Conservation (phyloP, 2,888 invertebrate species). For the Eurytoma adleriae region DNA sequence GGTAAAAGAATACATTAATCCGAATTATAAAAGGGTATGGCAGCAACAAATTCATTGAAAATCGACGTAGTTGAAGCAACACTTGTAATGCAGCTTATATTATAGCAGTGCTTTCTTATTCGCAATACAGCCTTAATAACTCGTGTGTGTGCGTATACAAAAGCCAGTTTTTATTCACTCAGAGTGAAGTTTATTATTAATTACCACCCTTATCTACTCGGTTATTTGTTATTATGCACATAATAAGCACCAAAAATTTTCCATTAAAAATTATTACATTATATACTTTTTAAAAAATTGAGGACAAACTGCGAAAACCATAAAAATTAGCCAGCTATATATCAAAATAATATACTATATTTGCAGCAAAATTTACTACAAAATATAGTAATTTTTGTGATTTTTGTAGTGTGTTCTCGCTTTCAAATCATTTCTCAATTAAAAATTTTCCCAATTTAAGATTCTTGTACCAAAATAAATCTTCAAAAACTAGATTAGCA, state of each 20-base stretch:
- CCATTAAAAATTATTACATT: no score
- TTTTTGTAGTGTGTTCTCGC: no score
- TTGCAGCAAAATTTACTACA: not conserved
- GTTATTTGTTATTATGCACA: no score
- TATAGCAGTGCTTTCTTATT: not conserved
- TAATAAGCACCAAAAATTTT: no score
- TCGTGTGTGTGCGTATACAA: conserved; percentile 2
- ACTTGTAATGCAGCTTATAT: conserved; percentile 7
- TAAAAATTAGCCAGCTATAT: not conserved
- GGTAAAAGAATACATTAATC: no score
- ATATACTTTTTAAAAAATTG: no score
- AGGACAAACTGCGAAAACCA: not conserved
- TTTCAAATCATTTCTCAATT: not conserved
- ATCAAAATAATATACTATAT: not conserved
- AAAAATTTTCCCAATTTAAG: no score
- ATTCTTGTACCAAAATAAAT: not conserved
- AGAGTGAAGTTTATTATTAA: conserved; percentile 1
- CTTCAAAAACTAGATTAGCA: not conserved
- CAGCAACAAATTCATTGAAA: conserved; percentile 24
- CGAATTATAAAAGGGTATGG: not conserved
- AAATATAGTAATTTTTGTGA: no score
- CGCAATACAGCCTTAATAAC: conserved; percentile 19
- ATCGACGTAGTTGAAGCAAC: not conserved
- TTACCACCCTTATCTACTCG: not conserved
- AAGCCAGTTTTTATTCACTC: conserved; percentile 10